A percentile compares a stretch with the other conserved stretches of the same genome.
Evolutionary conservation across 1,140 invertebrate genomes (phyloP).

Genomic region (Ptiloglossa arizonensis): DNA sequence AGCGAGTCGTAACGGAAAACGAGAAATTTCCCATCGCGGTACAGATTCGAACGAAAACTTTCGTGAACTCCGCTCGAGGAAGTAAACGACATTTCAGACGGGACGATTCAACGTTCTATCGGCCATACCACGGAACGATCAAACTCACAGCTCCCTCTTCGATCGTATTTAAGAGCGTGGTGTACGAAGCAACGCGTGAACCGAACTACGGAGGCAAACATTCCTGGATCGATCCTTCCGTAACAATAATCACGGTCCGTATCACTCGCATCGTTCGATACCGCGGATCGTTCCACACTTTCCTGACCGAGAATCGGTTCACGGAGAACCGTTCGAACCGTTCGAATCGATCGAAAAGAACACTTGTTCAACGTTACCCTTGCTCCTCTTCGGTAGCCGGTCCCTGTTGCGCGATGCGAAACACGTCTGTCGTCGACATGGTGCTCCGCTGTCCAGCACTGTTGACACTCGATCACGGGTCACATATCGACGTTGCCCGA

Average conservation of each 20-base stretch:
- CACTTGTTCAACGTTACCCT: slow-evolving; percentile 61
- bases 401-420: slow-evolving; percentile 67
- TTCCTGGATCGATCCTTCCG: not conserved
- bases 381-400: slow-evolving; percentile 66
- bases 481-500: slow-evolving; percentile 40
- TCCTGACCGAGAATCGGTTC: not conserved
- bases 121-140: too few species aligned
- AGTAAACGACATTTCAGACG: too few species aligned
- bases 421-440: slow-evolving; percentile 73
- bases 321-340: not conserved
- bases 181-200: not conserved
- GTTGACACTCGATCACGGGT: slow-evolving; percentile 44
- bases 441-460: slow-evolving; percentile 45
- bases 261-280: not conserved
- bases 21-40: not conserved
- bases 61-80: not conserved
- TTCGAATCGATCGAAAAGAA: not conserved
- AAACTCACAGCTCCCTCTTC: not conserved
- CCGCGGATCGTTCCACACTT: slow-evolving; percentile 4
- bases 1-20: too few species aligned
- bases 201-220: not conserved
- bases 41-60: not conserved
- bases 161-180: not conserved
- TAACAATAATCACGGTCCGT: too few species aligned
- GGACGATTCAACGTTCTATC: too few species aligned